phyloP scores from a whole-genome alignment of 2,888 invertebrate genomes.

The Dascillus cervinus region DNA sequence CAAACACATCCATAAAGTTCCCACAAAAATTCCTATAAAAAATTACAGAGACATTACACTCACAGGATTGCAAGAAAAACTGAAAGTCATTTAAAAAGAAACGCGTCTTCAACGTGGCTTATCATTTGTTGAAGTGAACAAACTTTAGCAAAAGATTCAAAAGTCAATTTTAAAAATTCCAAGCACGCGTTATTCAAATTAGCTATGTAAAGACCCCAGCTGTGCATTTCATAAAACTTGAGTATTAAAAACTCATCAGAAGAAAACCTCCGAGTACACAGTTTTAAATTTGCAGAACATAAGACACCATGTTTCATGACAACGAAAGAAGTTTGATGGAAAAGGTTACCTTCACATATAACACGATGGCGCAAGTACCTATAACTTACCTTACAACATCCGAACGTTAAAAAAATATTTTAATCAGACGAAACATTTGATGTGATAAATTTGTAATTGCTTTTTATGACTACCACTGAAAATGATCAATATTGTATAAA shows the following conservation, averaged over 20 bases:
- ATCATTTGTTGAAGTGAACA: background rate
- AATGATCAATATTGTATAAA: slow-evolving; percentile 29
- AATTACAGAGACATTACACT: slow-evolving; percentile 31
- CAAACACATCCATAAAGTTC: slow-evolving; percentile 41
- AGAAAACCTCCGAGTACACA: too few species aligned
- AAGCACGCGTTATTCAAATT: too few species aligned
- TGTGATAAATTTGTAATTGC: slow-evolving; percentile 27
- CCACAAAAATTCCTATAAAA: slow-evolving; percentile 35
- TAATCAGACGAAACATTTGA: slow-evolving; percentile 29
- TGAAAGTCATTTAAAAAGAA: background rate
- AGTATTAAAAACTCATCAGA: too few species aligned
- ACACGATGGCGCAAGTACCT: too few species aligned
- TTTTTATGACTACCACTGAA: slow-evolving; percentile 28
- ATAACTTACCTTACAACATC: slow-evolving; percentile 11
- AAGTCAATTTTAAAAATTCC: too few species aligned
- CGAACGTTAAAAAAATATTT: slow-evolving; percentile 14
- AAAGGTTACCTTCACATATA: too few species aligned
- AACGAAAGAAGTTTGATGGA: too few species aligned
- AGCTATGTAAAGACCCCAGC: too few species aligned
- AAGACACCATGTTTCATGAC: too few species aligned
- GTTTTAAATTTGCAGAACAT: too few species aligned
- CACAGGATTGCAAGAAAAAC: background rate
- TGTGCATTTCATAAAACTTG: too few species aligned
- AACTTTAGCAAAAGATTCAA: too few species aligned
- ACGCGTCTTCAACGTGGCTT: background rate